These are phyloP conservation scores for Forficula auricularia DNA, from an alignment of 1,140 invertebrate species.

Conservation along the genomic window DNA sequence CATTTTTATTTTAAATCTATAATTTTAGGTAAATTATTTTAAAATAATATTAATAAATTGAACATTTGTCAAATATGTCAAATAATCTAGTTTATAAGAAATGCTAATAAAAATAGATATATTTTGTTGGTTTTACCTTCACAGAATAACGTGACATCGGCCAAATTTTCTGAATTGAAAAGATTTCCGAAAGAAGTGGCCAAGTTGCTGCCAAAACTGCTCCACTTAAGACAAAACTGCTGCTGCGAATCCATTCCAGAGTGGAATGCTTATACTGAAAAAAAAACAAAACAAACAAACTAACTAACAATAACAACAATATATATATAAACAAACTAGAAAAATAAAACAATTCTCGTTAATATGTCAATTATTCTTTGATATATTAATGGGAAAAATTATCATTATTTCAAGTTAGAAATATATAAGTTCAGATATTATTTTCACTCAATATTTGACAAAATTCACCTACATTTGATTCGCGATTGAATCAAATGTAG, in stretches of 20 bases:
- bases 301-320: too few relatives aligned
- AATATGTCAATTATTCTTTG: neutral
- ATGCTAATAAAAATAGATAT: too few relatives aligned
- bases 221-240: constrained; percentile 82
- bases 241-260: constrained; percentile 68
- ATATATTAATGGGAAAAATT: neutral
- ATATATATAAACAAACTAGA: too few relatives aligned
- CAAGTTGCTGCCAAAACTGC: constrained; percentile 74
- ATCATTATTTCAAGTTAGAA: neutral
- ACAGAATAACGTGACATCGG: constrained; percentile 76
- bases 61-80: too few relatives aligned
- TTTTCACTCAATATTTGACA: too few relatives aligned
- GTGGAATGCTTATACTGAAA: constrained; percentile 26
- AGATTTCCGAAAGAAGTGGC: constrained; percentile 72
- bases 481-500: too few relatives aligned
- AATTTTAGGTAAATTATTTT: too few relatives aligned
- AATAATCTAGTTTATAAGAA: too few relatives aligned
- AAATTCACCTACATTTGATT: too few relatives aligned
- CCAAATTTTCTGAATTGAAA: constrained; percentile 74
- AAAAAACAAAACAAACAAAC: constrained; percentile 3
- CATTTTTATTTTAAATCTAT: too few relatives aligned
- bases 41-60: too few relatives aligned
- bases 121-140: too few relatives aligned
- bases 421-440: neutral
- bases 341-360: neutral